Evolutionary conservation across 2,888 invertebrate species (phyloP), one percentile per base, ranked within the genome.

Genomic region (Osmoderma eremita): DNA sequence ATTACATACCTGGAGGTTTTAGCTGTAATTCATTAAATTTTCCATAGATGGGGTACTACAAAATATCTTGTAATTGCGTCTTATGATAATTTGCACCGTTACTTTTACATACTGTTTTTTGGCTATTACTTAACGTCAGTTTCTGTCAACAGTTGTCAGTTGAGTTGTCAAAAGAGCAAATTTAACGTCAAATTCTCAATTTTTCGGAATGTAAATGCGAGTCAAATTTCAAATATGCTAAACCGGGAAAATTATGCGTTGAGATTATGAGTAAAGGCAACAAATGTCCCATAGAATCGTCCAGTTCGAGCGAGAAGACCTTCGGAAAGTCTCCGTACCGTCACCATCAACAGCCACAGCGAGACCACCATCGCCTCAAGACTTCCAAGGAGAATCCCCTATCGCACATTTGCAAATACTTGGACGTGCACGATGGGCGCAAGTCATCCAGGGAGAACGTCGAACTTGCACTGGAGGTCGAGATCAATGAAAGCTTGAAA

Each of bases 401-500:
- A 17, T 64, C 61, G 56, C 65, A 68, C 17, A 68, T 68, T 49
- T 65, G 64, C 51, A 68, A 58, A 30, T 68, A 68, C 24, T 41
- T 68, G 39, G 68, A 68, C 13, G 67, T 63, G 30, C 49, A 42
- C 24, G 42, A 63, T 10, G 56, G 48, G 39, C 41, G 15, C 24
- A 63, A 56, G 38, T 49, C 64, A 10, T 65, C 67, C 10, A 62
- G 61, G 24, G 67, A 67, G 17, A 58, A 67, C 67, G 73, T 76
- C 18, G 78, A 78, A 68, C 71, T 80, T 15, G 78, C 76, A 13
- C 69, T 82, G 18, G 81, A 81, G 68, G 75, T 81, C 2, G 80
- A 82, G 70, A 78, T 81, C 70, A 77, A 78, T 63, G 77, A 78
- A 48, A 78, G 77, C 62, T 73, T 79, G 3, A 75, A 75, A 45